phyloP scores from a whole-genome alignment of 2,888 invertebrate genomes.

The Chrysolina americana region DNA sequence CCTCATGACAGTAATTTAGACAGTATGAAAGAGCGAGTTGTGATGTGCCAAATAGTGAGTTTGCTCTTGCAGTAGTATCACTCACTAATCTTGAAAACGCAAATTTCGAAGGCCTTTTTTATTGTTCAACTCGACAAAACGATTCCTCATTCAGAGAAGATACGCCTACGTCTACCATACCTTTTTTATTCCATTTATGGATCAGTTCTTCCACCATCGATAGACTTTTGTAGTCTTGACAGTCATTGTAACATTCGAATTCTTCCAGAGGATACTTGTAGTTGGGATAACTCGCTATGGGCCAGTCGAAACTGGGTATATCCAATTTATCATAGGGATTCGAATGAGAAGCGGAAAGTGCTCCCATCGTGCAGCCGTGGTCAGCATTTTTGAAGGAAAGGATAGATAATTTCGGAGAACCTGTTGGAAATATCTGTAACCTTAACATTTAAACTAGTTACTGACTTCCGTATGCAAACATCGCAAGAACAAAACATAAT shows the following conservation, averaged over 20 bases:
- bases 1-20: too few species aligned
- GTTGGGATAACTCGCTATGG: conserved; percentile 89
- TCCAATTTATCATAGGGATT: conserved; percentile 86
- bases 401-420: conserved; percentile 85
- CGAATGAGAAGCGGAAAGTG: conserved; percentile 89
- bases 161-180: conserved; percentile 53
- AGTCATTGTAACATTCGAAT: conserved; percentile 81
- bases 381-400: conserved; percentile 91
- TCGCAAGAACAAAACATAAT: too few species aligned
- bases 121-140: neutral
- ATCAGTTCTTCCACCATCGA: conserved; percentile 82
- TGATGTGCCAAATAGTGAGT: too few species aligned
- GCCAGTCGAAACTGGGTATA: conserved; percentile 96
- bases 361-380: conserved; percentile 94
- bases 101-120: too few species aligned
- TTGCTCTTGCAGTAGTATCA: too few species aligned
- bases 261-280: conserved; percentile 95
- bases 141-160: conserved; percentile 48
- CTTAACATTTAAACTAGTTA: too few species aligned
- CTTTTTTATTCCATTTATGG: conserved; percentile 74
- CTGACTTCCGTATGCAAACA: too few species aligned
- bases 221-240: conserved; percentile 83
- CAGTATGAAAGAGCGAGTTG: too few species aligned
- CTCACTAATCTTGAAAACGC: too few species aligned
- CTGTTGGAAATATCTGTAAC: conserved; percentile 64